A percentile compares a stretch with the other conserved stretches of the same genome.
Evolutionary conservation across 2,797 vertebrate species (phyloP).

Genomic region (Emys orbicularis): DNA sequence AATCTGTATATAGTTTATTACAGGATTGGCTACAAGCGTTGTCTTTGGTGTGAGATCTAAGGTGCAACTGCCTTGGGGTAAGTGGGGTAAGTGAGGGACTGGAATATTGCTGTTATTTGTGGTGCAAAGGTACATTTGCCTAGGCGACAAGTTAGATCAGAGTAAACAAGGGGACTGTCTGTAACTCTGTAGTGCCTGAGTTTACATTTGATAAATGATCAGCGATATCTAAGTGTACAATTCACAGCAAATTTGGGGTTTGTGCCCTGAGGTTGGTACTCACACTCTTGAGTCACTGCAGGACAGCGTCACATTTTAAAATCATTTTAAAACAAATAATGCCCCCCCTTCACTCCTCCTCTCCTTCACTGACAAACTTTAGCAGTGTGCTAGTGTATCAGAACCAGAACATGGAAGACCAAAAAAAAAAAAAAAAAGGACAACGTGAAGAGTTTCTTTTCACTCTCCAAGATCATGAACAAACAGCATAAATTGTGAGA

Average conservation of each 20-base stretch:
- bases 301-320: neutral
- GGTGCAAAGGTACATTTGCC: neutral
- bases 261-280: neutral
- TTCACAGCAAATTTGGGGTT: neutral
- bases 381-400: neutral
- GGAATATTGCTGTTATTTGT: neutral
- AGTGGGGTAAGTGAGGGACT: neutral
- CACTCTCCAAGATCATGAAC: neutral
- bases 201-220: neutral
- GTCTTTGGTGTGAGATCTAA: neutral
- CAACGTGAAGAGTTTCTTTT: conserved; percentile 13
- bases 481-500: conserved; percentile 21
- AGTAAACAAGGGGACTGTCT: neutral
- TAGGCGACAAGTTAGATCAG: neutral
- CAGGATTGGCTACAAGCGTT: neutral
- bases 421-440: neutral
- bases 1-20: neutral
- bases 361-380: neutral
- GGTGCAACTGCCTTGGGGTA: neutral
- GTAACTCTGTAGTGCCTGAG: neutral
- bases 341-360: neutral
- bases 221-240: neutral
- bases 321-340: neutral
- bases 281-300: neutral
- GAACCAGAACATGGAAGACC: neutral